These are phyloP conservation scores for Plebejus melissa DNA, from an alignment of 2,888 invertebrate species.

Conservation along the genomic window DNA sequence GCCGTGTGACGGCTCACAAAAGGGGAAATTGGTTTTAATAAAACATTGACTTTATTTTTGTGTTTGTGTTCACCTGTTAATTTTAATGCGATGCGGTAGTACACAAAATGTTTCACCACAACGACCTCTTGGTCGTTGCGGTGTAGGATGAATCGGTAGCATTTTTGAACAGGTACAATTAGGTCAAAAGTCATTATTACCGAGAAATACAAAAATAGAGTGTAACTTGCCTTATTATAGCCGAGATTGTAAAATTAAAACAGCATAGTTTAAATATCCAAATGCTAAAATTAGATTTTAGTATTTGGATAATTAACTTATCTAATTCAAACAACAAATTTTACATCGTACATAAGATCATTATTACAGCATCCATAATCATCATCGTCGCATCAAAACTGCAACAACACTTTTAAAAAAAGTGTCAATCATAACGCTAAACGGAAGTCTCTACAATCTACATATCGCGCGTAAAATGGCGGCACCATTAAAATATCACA, in stretches of 20 bases:
- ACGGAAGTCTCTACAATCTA: background rate
- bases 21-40: constrained; percentile 50
- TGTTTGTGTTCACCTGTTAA: constrained; percentile 28
- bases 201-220: too few species aligned
- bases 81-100: constrained; percentile 12
- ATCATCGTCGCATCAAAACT: background rate
- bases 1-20: constrained; percentile 31
- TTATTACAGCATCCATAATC: background rate
- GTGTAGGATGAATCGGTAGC: background rate
- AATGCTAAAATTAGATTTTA: background rate
- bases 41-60: constrained; percentile 42
- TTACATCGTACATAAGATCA: background rate
- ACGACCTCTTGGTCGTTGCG: background rate
- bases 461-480: background rate
- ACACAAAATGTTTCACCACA: background rate
- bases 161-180: background rate
- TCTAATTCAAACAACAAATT: background rate
- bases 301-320: background rate
- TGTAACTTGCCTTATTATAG: too few species aligned
- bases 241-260: too few species aligned
- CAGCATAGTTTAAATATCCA: background rate
- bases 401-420: background rate
- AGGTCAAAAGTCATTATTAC: too few species aligned
- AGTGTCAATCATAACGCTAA: background rate
- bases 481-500: background rate